These are phyloP conservation scores for Anthrax anthrax DNA, from an alignment of 2,888 invertebrate genomes.

Conservation along the genomic window DNA sequence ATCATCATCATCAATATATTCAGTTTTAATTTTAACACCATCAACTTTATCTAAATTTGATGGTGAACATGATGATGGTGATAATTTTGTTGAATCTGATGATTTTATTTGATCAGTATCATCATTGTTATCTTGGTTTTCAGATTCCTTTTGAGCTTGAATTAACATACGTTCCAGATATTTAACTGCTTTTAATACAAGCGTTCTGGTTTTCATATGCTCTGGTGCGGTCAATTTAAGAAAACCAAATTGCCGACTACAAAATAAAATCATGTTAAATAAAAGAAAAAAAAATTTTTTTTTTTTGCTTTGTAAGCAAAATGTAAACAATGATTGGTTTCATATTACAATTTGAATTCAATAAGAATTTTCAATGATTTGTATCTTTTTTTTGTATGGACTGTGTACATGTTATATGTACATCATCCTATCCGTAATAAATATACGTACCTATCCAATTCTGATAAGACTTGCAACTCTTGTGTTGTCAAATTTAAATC, in stretches of 20 bases:
- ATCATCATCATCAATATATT: slow-evolving; percentile 7
- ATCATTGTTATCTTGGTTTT: slow-evolving; percentile 12
- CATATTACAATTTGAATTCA: too few relatives aligned
- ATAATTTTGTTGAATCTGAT: too few relatives aligned
- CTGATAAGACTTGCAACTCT: slow-evolving; percentile 72
- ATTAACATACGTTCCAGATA: slow-evolving; percentile 74
- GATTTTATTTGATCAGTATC: background rate
- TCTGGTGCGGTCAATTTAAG: slow-evolving; percentile 66
- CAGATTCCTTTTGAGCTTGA: slow-evolving; percentile 54
- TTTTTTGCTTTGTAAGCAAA: too few relatives aligned
- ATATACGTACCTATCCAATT: slow-evolving; percentile 85
- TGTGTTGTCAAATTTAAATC: slow-evolving; percentile 48
- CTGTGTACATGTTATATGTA: too few relatives aligned
- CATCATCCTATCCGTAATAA: too few relatives aligned
- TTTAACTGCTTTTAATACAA: slow-evolving; percentile 73
- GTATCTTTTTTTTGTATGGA: too few relatives aligned
- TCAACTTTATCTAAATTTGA: slow-evolving; percentile 6
- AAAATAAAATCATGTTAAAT: slow-evolving; percentile 18
- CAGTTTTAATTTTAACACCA: slow-evolving; percentile 15
- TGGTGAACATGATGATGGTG: background rate
- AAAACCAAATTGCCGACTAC: slow-evolving; percentile 84
- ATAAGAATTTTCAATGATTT: too few relatives aligned
- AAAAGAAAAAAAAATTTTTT: too few relatives aligned
- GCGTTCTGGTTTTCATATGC: slow-evolving; percentile 62
- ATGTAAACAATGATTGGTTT: too few relatives aligned